A percentile compares a stretch with the other conserved stretches of the same genome.
phyloP scores from a whole-genome alignment of 2,797 vertebrate species.

The Thripadectes ignobilis region DNA sequence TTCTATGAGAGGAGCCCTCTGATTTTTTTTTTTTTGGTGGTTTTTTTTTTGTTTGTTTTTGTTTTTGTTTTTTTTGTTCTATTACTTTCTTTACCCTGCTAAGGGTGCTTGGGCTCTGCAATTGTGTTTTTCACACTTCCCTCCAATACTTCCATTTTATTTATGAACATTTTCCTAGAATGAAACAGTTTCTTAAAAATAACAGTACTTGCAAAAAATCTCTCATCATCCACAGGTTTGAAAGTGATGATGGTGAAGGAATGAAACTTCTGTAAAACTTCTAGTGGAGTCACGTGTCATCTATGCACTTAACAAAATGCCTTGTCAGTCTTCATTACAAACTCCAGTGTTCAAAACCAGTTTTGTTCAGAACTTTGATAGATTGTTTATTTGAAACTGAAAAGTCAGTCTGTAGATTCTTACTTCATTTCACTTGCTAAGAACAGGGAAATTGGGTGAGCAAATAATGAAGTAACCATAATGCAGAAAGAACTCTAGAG shows the following conservation, averaged over 20 bases:
- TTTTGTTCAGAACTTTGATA: not conserved
- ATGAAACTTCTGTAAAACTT: not conserved
- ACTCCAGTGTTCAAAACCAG: not conserved
- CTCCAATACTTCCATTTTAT: not conserved
- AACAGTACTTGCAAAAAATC: not conserved
- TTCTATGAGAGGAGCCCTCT: rapidly evolving
- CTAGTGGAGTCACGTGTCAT: not conserved
- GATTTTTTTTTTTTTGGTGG: too few species aligned
- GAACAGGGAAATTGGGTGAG: not conserved
- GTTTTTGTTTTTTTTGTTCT: not conserved
- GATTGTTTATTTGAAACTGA: not conserved
- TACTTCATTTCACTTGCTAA: not conserved
- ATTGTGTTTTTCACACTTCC: not conserved
- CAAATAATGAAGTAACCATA: not conserved
- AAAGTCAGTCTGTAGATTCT: not conserved
- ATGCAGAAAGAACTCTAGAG: not conserved
- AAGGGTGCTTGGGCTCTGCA: rapidly evolving
- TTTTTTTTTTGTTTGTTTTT: too few species aligned
- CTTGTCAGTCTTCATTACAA: not conserved
- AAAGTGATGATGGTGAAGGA: not conserved
- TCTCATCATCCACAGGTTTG: not conserved
- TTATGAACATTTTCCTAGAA: not conserved
- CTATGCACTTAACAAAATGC: not conserved
- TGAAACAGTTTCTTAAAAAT: not conserved
- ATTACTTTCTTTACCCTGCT: not conserved